Conservation (phyloP, 1,140 invertebrate genomes). For the Panulirus ornatus region DNA sequence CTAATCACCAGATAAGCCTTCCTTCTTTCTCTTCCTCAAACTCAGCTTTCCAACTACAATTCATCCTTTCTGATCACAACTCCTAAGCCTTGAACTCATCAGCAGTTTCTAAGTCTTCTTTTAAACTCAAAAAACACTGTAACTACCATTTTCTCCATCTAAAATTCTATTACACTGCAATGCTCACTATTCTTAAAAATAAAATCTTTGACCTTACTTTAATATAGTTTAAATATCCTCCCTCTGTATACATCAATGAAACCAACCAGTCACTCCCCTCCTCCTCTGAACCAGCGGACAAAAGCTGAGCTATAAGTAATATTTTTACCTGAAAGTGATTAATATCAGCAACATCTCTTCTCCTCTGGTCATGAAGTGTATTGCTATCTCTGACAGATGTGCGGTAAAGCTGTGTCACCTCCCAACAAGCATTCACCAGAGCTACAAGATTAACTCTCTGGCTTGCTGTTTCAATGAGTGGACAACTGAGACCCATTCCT, state of each 20-base stretch:
- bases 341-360: slow-evolving; percentile 53
- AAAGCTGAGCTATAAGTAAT: no score
- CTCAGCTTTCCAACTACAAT: no score
- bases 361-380: slow-evolving; percentile 49
- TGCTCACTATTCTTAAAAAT: neutral
- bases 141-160: no score
- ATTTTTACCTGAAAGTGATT: slow-evolving; percentile 64
- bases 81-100: no score
- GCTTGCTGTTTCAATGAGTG: slow-evolving; percentile 46
- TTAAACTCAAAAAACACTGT: no score
- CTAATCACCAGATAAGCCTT: no score
- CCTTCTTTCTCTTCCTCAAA: no score
- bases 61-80: no score
- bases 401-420: slow-evolving; percentile 54
- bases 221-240: neutral
- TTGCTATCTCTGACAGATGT: slow-evolving; percentile 45
- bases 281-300: no score
- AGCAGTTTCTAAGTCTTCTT: no score
- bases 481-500: slow-evolving; percentile 54
- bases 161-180: no score
- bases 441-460: slow-evolving; percentile 56
- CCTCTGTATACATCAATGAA: neutral
- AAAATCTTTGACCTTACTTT: neutral
- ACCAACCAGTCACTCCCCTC: neutral
- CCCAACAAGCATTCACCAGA: slow-evolving; percentile 59